phyloP scores from a whole-genome alignment of 2,797 vertebrate genomes.

The Apogon talboti region DNA sequence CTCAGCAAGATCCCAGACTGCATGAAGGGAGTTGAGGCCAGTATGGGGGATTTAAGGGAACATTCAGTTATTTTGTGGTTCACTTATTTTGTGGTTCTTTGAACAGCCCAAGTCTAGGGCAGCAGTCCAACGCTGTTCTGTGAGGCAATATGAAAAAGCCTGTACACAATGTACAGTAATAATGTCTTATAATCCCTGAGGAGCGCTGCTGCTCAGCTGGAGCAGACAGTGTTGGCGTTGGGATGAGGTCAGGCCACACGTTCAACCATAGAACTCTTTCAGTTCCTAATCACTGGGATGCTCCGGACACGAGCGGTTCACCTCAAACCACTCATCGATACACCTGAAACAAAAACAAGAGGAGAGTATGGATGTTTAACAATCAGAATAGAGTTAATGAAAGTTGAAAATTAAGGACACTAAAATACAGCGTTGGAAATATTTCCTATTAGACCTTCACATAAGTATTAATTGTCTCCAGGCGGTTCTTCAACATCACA shows the following conservation, averaged over 20 bases:
- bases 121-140: conserved; percentile 27
- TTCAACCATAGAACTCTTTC: conserved; percentile 29
- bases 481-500: no score
- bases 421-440: neutral
- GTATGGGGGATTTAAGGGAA: conserved; percentile 54
- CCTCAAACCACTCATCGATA: conserved; percentile 98
- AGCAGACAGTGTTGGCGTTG: conserved; percentile 52
- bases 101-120: conserved; percentile 28
- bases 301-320: conserved; percentile 97
- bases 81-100: conserved; percentile 60
- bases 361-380: neutral
- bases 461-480: no score
- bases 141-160: conserved; percentile 51
- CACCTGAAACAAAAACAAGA: conserved; percentile 82
- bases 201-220: conserved; percentile 53
- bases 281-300: conserved; percentile 91
- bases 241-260: conserved; percentile 51
- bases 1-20: conserved; percentile 32
- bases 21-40: conserved; percentile 38
- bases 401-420: neutral
- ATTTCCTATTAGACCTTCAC: no score
- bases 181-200: conserved; percentile 73
- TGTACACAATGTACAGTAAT: conserved; percentile 23
- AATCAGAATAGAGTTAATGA: neutral
- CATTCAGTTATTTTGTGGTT: conserved; percentile 55